Evolutionary conservation across 2,888 invertebrate species (phyloP).

Genomic region (Linnaemya vulpina): DNA sequence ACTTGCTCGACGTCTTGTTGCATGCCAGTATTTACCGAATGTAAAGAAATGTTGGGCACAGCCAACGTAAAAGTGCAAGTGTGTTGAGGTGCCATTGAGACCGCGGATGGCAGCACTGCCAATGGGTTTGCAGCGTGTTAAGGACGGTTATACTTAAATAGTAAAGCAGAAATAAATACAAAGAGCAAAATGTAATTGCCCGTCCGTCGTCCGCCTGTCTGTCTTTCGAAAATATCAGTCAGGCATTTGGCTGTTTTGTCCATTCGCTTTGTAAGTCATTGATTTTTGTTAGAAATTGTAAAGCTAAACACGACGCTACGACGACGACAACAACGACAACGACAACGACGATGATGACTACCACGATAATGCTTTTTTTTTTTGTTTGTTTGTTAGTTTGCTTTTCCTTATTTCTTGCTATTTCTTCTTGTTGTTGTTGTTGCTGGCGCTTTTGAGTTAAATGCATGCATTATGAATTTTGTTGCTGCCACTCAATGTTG

Average conservation of each 20-base stretch:
- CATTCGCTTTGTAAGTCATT: slow-evolving; percentile 20
- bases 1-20: too few relatives aligned
- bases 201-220: neutral
- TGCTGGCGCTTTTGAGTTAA: slow-evolving; percentile 52
- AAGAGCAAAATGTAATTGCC: neutral
- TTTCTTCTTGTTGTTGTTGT: slow-evolving; percentile 2
- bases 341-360: neutral
- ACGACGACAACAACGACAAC: neutral
- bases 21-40: too few relatives aligned
- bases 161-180: slow-evolving; percentile 22
- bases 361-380: slow-evolving; percentile 11
- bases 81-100: too few relatives aligned
- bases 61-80: too few relatives aligned
- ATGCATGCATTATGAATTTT: slow-evolving; percentile 55
- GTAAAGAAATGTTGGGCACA: too few relatives aligned
- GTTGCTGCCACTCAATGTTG: slow-evolving; percentile 50
- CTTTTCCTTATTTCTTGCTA: slow-evolving; percentile 31
- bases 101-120: neutral
- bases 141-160: neutral
- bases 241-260: neutral
- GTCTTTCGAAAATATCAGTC: neutral
- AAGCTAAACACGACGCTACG: neutral
- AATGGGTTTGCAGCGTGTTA: neutral
- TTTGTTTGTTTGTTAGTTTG: slow-evolving; percentile 26
- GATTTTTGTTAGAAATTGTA: slow-evolving; percentile 49